These are phyloP conservation scores for Lepidurus couesii DNA, from an alignment of 1,140 invertebrate genomes.

Conservation along the genomic window DNA sequence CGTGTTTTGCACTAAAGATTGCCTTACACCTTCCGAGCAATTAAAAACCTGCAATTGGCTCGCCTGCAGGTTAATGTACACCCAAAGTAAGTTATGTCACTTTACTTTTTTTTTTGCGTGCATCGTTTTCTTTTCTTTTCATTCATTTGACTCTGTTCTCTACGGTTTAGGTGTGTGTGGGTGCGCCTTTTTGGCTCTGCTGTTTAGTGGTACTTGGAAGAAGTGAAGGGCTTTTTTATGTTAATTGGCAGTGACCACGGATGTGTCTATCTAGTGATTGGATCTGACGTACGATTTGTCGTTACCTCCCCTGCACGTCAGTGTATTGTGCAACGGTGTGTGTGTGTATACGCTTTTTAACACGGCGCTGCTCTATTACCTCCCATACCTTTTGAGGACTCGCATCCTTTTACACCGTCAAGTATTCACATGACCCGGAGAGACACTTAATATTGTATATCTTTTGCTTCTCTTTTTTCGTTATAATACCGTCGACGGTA, in stretches of 20 bases:
- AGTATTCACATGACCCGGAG: slow-evolving; percentile 6
- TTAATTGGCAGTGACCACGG: slow-evolving; percentile 6
- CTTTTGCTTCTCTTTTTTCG: not conserved
- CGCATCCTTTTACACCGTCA: slow-evolving; percentile 11
- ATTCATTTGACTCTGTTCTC: not conserved
- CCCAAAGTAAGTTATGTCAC: not conserved
- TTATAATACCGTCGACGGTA: not conserved
- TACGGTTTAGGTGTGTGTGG: slow-evolving; percentile 2
- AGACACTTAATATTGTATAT: not conserved
- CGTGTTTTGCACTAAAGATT: not conserved
- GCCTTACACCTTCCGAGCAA: not conserved
- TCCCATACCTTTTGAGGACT: not conserved
- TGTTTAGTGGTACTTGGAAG: not conserved
- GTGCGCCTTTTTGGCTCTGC: slow-evolving; percentile 10
- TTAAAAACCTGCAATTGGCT: not conserved
- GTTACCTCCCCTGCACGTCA: slow-evolving; percentile 4
- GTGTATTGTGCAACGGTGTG: slow-evolving; percentile 14
- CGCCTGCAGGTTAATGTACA: not conserved
- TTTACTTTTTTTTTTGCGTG: not conserved
- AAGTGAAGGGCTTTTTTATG: slow-evolving; percentile 12
- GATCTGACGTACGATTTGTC: slow-evolving; percentile 17
- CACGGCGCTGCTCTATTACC: not conserved
- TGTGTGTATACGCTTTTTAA: not conserved
- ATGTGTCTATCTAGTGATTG: slow-evolving; percentile 22
- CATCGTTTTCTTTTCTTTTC: not conserved